Base-by-base conservation (phyloP, 1,140 invertebrate genomes). In the Capitella teleta region DNA sequence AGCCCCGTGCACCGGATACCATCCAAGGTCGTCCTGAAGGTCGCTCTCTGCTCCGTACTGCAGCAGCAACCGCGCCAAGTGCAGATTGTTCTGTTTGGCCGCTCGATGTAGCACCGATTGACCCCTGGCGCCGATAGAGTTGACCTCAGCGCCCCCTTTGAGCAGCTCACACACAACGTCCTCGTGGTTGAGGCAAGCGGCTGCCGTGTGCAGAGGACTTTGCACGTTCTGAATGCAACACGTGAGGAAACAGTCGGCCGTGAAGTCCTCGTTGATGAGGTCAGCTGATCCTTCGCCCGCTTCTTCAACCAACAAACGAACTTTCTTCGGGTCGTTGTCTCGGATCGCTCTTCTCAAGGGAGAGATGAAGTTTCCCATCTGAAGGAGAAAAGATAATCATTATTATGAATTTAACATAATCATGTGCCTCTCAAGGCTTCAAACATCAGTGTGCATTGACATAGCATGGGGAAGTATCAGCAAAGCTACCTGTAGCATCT, bases 181-280 rank as follows among this genome's bases (percentile, higher is more conserved):
- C 19, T 3, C 21, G 16, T 24, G 8, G 19, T 40, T 45, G 16
- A 26, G 6, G 16, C 18, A n/a, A 28, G 2, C 25, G 38, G 25
- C 25, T 18, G 38, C 38, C 19, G 38, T 21, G 2, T 21, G 38
- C 5, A 40, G 38, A 8, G 38, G 38, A 6, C 19, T 21, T 3
- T 40, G 38, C 19, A 40, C 8, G 38, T 40, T 45, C 19, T 25
- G 43, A 26, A 18, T 26, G 43, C 43, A 45, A 18, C 18, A 45
- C 19, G 18, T 18, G 28, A 45, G 43, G 2, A 45, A 26, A 14
- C 43, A 45, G 23, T 45, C 43, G 12, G 23, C 23, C 21, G 21
- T 45, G 43, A 25, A 45, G 43, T 45, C 43, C 23, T 45, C 43
- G 5, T 45, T 45, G 28, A 45, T 45, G 23, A 45, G 43, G 8